Conservation (phyloP, 2,113 vertebrate genomes). For the Macrotis lagotis region DNA sequence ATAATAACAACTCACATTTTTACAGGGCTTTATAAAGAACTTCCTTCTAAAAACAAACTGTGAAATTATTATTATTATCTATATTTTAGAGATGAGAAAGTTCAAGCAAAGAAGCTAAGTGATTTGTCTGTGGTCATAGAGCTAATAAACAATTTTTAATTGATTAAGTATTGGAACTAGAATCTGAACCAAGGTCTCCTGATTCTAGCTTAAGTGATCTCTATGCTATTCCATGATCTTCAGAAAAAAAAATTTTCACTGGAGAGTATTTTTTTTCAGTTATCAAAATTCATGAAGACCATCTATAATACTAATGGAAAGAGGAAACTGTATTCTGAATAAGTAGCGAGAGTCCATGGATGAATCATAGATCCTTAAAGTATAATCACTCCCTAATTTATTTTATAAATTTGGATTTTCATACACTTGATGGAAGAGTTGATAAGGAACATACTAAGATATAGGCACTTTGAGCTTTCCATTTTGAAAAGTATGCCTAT, state of each 20-base stretch:
- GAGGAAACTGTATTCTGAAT: not conserved
- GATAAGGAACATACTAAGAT: not conserved
- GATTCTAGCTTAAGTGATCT: not conserved
- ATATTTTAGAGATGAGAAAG: not conserved
- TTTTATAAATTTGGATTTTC: not conserved
- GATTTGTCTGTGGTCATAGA: not conserved
- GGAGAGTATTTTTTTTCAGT: not conserved
- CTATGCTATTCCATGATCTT: not conserved
- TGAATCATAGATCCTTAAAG: not conserved
- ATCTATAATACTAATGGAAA: not conserved
- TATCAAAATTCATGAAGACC: not conserved
- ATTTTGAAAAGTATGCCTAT: not conserved
- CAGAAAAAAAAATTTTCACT: not conserved
- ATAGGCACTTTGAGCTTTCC: not conserved
- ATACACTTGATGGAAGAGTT: not conserved
- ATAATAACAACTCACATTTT: not conserved
- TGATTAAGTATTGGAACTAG: not conserved
- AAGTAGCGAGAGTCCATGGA: not conserved
- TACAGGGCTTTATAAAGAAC: not conserved
- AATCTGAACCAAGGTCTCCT: not conserved
- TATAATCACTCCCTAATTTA: not conserved
- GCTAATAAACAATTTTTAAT: not conserved
- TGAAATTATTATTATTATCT: not conserved
- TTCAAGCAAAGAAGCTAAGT: not conserved
- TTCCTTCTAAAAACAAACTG: too few species aligned